Evolutionary conservation across 2,113 vertebrate species (phyloP).

Genomic region (Heterochromis multidens): DNA sequence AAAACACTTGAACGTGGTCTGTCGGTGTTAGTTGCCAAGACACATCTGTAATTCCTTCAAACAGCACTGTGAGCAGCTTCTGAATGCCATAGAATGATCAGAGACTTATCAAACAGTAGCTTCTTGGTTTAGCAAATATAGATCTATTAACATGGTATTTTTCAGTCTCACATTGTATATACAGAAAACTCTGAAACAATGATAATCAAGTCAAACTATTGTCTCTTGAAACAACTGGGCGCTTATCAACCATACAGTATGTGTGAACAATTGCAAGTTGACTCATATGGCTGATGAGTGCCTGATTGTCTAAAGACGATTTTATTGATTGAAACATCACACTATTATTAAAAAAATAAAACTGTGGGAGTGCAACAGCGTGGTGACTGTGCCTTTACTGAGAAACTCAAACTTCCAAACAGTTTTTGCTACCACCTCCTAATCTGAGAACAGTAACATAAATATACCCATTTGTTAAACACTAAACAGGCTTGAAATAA

Average conservation of each 20-base stretch:
- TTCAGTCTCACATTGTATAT: not conserved
- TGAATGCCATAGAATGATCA: not conserved
- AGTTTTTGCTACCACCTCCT: not conserved
- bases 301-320: not conserved
- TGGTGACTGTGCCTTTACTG: not conserved
- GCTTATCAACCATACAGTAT: not conserved
- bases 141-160: not conserved
- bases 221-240: not conserved
- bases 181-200: not conserved
- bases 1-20: not conserved
- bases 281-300: not conserved
- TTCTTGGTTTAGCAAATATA: not conserved
- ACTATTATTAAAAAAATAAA: not conserved
- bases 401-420: not conserved
- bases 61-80: not conserved
- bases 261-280: not conserved
- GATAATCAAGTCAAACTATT: not conserved
- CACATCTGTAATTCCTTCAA: accelerated
- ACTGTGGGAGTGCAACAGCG: not conserved
- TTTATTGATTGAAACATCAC: not conserved
- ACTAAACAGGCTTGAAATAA: not conserved
- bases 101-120: not conserved
- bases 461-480: not conserved
- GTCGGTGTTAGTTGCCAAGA: accelerated
- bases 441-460: not conserved